Evolutionary conservation across 2,113 vertebrate genomes (phyloP), one percentile per base, ranked within the genome.

Genomic region (Dipodomys ordii): DNA sequence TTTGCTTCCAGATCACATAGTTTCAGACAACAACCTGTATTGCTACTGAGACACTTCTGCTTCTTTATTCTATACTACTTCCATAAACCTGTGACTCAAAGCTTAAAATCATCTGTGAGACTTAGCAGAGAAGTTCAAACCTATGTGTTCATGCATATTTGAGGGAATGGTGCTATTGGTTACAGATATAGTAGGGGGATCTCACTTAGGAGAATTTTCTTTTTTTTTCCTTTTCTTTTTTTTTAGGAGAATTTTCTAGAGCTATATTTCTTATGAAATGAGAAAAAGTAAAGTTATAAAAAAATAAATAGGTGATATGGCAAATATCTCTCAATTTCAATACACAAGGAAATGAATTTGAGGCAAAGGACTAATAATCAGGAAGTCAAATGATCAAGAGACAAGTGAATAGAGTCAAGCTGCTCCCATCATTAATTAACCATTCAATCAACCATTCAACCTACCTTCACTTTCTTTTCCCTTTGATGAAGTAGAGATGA

Each of bases 331-430:
- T 83, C 64, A 78, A 44, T 44, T 82, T 83, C 64, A 84, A 78
- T 69, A 46, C 10, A 35, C 6, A 13, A 18, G 65, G 13, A 30
- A 30, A 65, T 0, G 4, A 53, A 78, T n/a, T 64, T 78, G 62
- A 92, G 13, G 32, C 60, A 95, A 87, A 88, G 5, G 1, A 78
- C 4, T 53, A 72, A 76, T 74, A 72, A 49, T 44, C 15, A 85
- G 27, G 80, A 87, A 77, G 64, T 78, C 79, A 88, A 83, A n/a
- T 92, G 62, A 83, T 72, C 15, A n/a, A 69, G 16, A 83, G 35
- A 20, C 8, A 92, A 69, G 8, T 19, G 13, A 53, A 2, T 10
- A 23, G 28, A 81, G 74, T 62, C 46, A 74, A 62, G 65, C 15
- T 57, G 53, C 15, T 57, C 53, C 15, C 53, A 57, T 57, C 53